Evolutionary conservation across 1,140 invertebrate species (phyloP), one percentile per base, ranked within the genome.

Genomic region (Pseudomyrmex sp.): DNA sequence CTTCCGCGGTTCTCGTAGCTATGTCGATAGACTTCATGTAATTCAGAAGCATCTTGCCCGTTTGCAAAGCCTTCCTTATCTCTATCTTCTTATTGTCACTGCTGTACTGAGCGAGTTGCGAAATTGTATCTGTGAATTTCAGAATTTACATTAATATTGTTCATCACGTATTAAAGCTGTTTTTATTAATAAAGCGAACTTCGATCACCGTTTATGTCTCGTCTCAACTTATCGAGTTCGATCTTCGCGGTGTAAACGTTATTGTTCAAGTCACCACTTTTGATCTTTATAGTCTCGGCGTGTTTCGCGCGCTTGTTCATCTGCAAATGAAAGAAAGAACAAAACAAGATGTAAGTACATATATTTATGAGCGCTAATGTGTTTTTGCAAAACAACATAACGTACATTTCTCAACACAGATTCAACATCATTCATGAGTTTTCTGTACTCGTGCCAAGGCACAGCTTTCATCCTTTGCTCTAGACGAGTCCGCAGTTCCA

Each of bases 51-150:
- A 93, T 92, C 50, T 94, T 95, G 0, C 96, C 96, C 89, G 96
- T 95, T 83, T 95, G 95, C 20, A 96, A 82, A 0, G 95, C 95
- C 82, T 95, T 95, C 59, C 95, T 95, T 3, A 96, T 95, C 82
- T 95, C 96, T 20, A 96, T 89, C 89, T 95, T 95, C 52, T 94
- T 95, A 68, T 95, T 94, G 1, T 95, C 95, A 56, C 94, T 94
- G 4, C 95, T 95, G 66, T 96, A 96, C 4, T 95, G 94, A 82
- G 94, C 90, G 52, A 96, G 88, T 59, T 92, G 91, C 9, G 88
- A 89, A 52, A 95, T 94, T 44, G 94, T 93, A 65, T 92, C 92
- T 93, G 35, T 35, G 23, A 50, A 88, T 76, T 63, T 10, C 12
- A 13, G 61, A 9, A 18, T 66, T 5, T 56, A 12, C 50, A 18